A percentile compares a stretch with the other conserved stretches of the same genome.
These are phyloP conservation scores for Chrysocyon brachyurus DNA, from an alignment of 2,797 vertebrate species.

Conservation along the genomic window DNA sequence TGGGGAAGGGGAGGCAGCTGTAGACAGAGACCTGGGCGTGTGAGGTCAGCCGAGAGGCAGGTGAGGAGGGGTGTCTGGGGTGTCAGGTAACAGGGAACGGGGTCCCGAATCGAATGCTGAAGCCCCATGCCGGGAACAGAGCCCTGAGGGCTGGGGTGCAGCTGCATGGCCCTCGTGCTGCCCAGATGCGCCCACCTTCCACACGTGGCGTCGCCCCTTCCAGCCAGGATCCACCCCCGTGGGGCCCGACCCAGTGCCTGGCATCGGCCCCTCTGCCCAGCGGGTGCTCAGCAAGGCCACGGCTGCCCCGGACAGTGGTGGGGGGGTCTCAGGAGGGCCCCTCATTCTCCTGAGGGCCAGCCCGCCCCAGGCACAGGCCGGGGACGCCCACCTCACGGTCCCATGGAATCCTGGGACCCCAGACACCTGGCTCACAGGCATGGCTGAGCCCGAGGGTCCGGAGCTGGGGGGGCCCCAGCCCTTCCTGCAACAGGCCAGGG, in stretches of 20 bases:
- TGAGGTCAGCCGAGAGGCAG: background rate
- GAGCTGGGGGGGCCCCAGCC: background rate
- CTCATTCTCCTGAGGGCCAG: background rate
- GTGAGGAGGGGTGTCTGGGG: background rate
- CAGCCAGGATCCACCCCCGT: background rate
- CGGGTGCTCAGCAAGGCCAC: fast-evolving
- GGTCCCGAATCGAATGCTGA: fast-evolving
- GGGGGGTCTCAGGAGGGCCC: background rate
- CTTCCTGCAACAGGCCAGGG: background rate
- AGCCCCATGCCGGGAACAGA: background rate
- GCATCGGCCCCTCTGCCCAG: background rate
- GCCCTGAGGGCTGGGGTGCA: no score
- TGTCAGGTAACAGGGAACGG: no score
- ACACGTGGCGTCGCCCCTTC: fast-evolving
- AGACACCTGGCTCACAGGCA: background rate
- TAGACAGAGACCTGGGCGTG: background rate
- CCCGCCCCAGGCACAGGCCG: no score
- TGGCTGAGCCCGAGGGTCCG: fast-evolving
- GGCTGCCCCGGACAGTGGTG: background rate
- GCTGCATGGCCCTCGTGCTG: no score
- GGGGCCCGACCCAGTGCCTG: no score
- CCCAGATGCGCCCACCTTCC: background rate
- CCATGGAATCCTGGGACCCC: background rate
- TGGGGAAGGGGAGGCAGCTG: background rate
- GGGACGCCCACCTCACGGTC: no score